phyloP scores from a whole-genome alignment of 2,113 vertebrate species.

The Gnathonemus longibarbis region DNA sequence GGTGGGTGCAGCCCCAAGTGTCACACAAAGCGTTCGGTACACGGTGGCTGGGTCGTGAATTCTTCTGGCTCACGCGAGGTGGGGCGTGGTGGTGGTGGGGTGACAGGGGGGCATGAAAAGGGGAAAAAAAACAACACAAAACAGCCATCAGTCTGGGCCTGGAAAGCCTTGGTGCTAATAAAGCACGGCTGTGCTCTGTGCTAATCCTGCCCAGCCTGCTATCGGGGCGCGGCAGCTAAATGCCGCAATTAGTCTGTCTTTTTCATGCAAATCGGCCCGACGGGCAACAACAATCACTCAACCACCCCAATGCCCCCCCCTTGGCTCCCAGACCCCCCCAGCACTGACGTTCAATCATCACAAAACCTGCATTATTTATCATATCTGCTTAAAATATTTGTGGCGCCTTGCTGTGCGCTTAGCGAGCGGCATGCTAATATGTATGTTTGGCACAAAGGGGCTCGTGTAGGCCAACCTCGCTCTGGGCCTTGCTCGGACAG shows the following conservation, averaged over 20 bases:
- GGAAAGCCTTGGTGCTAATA: slow-evolving; percentile 51
- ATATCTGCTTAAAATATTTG: slow-evolving; percentile 53
- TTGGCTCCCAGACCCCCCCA: slow-evolving; percentile 3
- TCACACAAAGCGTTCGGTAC: slow-evolving; percentile 38
- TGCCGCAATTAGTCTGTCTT: slow-evolving; percentile 65
- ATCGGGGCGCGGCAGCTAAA: slow-evolving; percentile 62
- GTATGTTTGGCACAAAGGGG: slow-evolving; percentile 54
- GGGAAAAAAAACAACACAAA: background rate
- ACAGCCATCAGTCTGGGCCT: background rate
- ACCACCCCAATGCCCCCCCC: slow-evolving; percentile 47
- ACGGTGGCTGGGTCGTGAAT: background rate
- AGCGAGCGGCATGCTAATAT: slow-evolving; percentile 53
- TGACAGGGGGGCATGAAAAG: background rate
- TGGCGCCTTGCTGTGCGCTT: slow-evolving; percentile 32
- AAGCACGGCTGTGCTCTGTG: slow-evolving; percentile 49
- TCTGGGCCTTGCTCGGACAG: slow-evolving; percentile 30
- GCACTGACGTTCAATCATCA: slow-evolving; percentile 56
- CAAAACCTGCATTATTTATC: slow-evolving; percentile 67
- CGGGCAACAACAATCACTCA: slow-evolving; percentile 64
- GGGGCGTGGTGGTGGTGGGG: background rate
- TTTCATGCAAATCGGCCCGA: slow-evolving; percentile 69
- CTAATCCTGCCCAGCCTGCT: slow-evolving; percentile 53
- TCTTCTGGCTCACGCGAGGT: background rate
- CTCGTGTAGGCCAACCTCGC: background rate
- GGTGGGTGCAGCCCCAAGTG: slow-evolving; percentile 1